These are phyloP conservation scores for Epizoanthus ramosus DNA, from an alignment of 92 coral and sea anemone species.

Conservation along the genomic window DNA sequence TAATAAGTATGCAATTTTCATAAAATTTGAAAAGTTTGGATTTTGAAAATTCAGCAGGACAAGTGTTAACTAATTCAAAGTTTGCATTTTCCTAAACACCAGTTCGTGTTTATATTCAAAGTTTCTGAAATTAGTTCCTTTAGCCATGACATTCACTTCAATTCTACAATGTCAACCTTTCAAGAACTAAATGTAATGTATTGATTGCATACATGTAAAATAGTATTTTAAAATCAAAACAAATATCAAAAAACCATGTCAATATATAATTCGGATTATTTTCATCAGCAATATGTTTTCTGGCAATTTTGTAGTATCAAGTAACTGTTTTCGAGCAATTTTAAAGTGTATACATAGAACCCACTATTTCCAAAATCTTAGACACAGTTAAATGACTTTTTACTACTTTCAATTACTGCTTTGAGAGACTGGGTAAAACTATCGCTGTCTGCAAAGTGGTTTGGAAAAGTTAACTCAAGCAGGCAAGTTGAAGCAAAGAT, in stretches of 20 bases:
- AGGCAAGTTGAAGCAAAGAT: conserved; percentile 75
- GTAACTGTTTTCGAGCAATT: not conserved
- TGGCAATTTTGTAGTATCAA: no score
- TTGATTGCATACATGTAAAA: not conserved
- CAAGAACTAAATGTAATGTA: not conserved
- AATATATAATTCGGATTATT: no score
- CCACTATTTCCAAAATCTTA: conserved; percentile 2
- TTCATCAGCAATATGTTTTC: no score
- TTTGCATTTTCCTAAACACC: not conserved
- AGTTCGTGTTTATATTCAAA: not conserved
- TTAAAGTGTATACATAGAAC: not conserved
- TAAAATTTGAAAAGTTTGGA: no score
- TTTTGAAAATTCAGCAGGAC: no score
- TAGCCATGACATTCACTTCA: conserved; percentile 1
- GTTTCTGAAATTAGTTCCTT: conserved; percentile 4
- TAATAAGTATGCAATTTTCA: no score
- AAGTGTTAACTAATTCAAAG: no score
- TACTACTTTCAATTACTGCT: conserved; percentile 50
- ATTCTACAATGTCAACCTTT: not conserved
- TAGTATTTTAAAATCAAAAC: not conserved
- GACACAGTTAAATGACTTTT: conserved; percentile 65
- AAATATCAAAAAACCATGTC: not conserved
- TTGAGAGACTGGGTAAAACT: conserved; percentile 47
- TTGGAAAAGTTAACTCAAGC: conserved; percentile 59
- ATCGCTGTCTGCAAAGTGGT: conserved; percentile 49